Percentiles rank a stretch among this genome's conserved stretches.
Evolutionary conservation across 2,113 vertebrate genomes (phyloP).

Genomic region (Gulo gulo): DNA sequence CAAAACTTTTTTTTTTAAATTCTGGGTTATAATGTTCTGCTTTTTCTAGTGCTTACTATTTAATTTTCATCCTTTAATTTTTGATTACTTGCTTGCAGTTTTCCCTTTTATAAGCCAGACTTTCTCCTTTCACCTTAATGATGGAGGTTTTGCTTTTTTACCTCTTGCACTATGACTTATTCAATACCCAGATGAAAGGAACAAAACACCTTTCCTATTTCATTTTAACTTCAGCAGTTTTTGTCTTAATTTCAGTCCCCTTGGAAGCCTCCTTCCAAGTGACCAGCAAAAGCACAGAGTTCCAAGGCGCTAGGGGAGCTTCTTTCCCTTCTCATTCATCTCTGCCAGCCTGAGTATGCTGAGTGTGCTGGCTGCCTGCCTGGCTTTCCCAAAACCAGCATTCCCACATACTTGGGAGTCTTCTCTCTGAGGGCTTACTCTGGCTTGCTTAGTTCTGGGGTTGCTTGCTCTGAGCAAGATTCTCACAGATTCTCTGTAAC

Average conservation of each 20-base stretch:
- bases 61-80: slow-evolving; percentile 51
- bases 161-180: not conserved
- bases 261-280: not conserved
- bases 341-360: not conserved
- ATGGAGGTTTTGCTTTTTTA: not conserved
- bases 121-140: slow-evolving; percentile 5
- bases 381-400: not conserved
- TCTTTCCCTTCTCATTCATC: not conserved
- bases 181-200: not conserved
- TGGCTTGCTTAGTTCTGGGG: not conserved
- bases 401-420: not conserved
- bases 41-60: slow-evolving; percentile 19
- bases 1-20: slow-evolving; percentile 33
- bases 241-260: not conserved
- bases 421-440: not conserved
- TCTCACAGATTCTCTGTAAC: not conserved
- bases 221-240: not conserved
- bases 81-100: slow-evolving; percentile 26
- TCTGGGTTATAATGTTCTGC: not conserved
- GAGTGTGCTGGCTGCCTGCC: not conserved
- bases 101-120: slow-evolving; percentile 37
- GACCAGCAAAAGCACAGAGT: not conserved
- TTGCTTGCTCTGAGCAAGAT: not conserved
- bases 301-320: not conserved
- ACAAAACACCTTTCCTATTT: not conserved